phyloP scores from a whole-genome alignment of 2,797 vertebrate genomes.

The Varecia variegata region DNA sequence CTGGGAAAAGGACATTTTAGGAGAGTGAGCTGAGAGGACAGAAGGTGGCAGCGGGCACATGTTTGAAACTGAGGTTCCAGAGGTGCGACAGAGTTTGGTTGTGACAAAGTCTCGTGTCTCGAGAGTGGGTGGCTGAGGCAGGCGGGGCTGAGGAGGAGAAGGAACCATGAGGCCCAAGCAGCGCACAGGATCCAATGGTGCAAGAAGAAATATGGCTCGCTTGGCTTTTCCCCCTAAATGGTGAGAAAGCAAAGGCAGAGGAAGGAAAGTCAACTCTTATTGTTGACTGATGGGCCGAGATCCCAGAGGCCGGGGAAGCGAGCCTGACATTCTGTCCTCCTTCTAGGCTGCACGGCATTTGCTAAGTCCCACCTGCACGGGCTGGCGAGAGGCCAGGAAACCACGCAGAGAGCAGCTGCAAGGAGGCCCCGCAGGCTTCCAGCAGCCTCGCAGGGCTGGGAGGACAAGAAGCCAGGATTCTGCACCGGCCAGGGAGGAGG shows the following conservation, averaged over 20 bases:
- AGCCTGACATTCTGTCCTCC: rapidly evolving
- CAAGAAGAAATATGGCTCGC: neutral
- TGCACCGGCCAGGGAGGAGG: rapidly evolving
- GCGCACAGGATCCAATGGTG: rapidly evolving
- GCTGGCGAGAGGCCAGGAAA: too few relatives aligned
- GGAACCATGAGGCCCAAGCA: neutral
- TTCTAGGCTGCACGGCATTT: neutral
- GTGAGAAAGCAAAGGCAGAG: neutral
- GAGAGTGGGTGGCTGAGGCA: neutral
- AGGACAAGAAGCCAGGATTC: neutral
- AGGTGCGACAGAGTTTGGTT: neutral
- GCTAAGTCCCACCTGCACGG: neutral
- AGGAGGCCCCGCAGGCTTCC: neutral
- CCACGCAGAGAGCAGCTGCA: neutral
- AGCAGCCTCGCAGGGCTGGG: too few relatives aligned
- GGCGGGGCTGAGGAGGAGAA: neutral
- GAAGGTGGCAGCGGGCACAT: rapidly evolving
- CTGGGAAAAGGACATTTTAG: neutral
- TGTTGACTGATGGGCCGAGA: neutral
- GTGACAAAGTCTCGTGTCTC: neutral
- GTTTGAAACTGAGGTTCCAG: neutral
- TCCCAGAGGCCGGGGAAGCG: neutral
- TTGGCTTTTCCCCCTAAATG: neutral
- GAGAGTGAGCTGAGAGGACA: neutral
- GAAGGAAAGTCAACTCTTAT: neutral